A percentile compares a stretch with the other conserved stretches of the same genome.
Conservation (phyloP, 2,113 vertebrate genomes). For the Dromaius novaehollandiae region DNA sequence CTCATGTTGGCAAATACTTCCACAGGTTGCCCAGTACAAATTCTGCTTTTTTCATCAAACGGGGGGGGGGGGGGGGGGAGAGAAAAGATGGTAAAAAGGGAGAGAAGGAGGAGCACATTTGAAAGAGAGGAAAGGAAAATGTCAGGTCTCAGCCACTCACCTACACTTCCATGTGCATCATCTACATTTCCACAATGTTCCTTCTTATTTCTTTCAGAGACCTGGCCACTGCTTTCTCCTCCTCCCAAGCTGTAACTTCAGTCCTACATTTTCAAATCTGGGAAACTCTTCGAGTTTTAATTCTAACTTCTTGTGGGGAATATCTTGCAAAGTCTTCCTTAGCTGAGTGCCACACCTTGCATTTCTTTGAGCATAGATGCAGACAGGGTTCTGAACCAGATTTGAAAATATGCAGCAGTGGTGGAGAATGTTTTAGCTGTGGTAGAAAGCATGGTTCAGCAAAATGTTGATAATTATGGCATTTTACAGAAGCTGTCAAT, state of each 20-base stretch:
- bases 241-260: neutral
- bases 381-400: neutral
- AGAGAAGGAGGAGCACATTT: neutral
- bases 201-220: neutral
- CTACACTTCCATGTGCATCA: neutral
- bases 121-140: neutral
- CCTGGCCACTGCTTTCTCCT: neutral
- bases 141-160: neutral
- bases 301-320: neutral
- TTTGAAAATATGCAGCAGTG: neutral
- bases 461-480: neutral
- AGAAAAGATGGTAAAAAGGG: neutral
- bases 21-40: neutral
- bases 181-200: neutral
- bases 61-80: neutral
- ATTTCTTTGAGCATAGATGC: neutral
- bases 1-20: neutral
- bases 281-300: neutral
- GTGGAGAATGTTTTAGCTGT: neutral
- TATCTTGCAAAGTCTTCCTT: neutral
- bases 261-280: neutral
- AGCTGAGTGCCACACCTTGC: neutral
- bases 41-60: neutral
- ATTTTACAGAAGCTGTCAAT: slow-evolving; percentile 3
- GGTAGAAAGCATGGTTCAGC: neutral